Percentiles rank a stretch among this genome's conserved stretches.
phyloP scores from a whole-genome alignment of 2,113 vertebrate species.

The Sclerurus mexicanus region DNA sequence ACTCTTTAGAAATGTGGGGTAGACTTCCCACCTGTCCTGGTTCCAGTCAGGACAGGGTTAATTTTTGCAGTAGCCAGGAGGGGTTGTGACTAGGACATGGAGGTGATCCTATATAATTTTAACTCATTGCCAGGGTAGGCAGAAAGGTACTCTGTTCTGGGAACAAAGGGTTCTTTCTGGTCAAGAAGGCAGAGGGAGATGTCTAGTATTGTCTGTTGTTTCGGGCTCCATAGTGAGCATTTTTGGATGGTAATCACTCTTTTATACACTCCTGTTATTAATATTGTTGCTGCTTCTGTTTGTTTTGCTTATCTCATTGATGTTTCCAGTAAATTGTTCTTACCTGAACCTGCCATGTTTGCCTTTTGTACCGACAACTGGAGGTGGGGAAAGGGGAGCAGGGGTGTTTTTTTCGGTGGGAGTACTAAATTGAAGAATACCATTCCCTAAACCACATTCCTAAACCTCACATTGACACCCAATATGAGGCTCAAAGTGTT shows the following conservation, averaged over 20 bases:
- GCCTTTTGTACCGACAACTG: background rate
- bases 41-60: rapidly evolving
- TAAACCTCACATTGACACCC: background rate
- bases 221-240: background rate
- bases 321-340: background rate
- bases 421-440: background rate
- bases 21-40: background rate
- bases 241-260: background rate
- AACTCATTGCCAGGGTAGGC: background rate
- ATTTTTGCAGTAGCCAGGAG: background rate
- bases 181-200: background rate
- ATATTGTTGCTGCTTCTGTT: background rate
- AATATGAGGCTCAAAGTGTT: background rate
- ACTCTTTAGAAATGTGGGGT: background rate
- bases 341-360: background rate
- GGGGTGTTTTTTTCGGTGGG: background rate
- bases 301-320: background rate
- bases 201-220: background rate
- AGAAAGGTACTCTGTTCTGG: background rate
- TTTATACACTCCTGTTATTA: background rate
- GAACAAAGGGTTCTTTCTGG: background rate
- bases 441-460: background rate
- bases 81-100: background rate
- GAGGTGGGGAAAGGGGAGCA: background rate
- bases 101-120: background rate